These are phyloP conservation scores for Sorex fumeus DNA, from an alignment of 2,113 vertebrate genomes.

Conservation along the genomic window DNA sequence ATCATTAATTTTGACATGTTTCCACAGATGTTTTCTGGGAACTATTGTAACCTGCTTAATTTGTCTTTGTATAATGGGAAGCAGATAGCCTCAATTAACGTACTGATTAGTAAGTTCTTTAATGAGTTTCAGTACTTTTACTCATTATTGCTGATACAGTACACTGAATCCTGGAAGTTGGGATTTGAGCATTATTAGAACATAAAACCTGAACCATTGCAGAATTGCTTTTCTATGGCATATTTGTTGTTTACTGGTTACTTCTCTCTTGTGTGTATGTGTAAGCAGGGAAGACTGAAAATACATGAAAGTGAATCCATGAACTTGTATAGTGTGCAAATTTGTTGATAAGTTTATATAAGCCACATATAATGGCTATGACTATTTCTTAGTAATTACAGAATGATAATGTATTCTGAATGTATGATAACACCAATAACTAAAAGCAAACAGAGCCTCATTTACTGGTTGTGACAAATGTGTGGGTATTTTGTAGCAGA, in stretches of 20 bases:
- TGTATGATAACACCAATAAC: neutral
- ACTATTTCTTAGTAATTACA: neutral
- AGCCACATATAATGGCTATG: neutral
- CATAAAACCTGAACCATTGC: slow-evolving; percentile 35
- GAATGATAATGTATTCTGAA: neutral
- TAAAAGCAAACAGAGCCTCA: neutral
- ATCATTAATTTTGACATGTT: slow-evolving; percentile 87
- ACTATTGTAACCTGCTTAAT: slow-evolving; percentile 86
- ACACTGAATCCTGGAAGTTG: slow-evolving; percentile 61
- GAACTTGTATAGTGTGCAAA: neutral
- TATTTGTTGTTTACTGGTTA: slow-evolving; percentile 40
- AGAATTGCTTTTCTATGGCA: slow-evolving; percentile 22
- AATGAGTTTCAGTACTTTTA: slow-evolving; percentile 87
- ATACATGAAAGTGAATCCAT: neutral
- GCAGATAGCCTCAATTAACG: slow-evolving; percentile 87
- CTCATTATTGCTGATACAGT: slow-evolving; percentile 83
- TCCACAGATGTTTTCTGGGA: slow-evolving; percentile 88
- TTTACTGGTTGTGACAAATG: slow-evolving; percentile 15
- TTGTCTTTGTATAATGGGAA: slow-evolving; percentile 86
- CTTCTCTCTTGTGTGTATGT: neutral
- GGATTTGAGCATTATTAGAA: slow-evolving; percentile 75
- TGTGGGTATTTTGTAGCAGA: neutral
- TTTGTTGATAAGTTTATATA: neutral
- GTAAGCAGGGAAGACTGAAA: slow-evolving; percentile 30
- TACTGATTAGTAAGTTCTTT: slow-evolving; percentile 87